Conservation (phyloP, 1,140 invertebrate genomes). For the Euwallacea similis region DNA sequence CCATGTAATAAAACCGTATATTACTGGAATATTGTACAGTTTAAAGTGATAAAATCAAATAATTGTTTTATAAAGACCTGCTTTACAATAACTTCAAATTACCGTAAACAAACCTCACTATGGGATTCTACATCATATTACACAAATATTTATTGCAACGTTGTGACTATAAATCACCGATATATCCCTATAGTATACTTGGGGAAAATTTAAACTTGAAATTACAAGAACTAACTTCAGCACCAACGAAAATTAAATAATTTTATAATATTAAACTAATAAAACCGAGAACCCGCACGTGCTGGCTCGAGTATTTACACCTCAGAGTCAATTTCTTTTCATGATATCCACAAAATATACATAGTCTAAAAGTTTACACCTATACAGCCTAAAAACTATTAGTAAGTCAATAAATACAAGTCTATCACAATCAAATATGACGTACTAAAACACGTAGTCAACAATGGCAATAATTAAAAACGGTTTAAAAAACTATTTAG, state of each 20-base stretch:
- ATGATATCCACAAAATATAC: conserved; percentile 9
- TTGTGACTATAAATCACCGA: too few species aligned
- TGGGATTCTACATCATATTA: too few species aligned
- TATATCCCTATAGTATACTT: too few species aligned
- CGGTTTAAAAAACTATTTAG: too few species aligned
- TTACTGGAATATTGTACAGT: conserved; percentile 16
- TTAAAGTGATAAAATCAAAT: conserved; percentile 13
- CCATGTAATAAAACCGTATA: conserved; percentile 15
- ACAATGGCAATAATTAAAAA: conserved; percentile 1
- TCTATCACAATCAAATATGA: conserved; percentile 14
- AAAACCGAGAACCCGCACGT: neutral
- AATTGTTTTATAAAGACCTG: neutral
- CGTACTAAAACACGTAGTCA: conserved; percentile 10
- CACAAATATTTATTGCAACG: too few species aligned
- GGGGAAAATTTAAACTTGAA: too few species aligned
- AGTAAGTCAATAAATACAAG: conserved; percentile 6
- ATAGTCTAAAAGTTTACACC: conserved; percentile 4
- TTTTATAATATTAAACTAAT: neutral
- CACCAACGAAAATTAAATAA: too few species aligned
- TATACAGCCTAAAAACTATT: neutral
- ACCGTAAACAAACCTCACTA: too few species aligned
- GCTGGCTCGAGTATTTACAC: too few species aligned
- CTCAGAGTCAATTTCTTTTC: too few species aligned
- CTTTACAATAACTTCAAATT: too few species aligned
- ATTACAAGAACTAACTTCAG: too few species aligned